Evolutionary conservation across 2,113 vertebrate genomes (phyloP).

Genomic region (Colaptes auratus): DNA sequence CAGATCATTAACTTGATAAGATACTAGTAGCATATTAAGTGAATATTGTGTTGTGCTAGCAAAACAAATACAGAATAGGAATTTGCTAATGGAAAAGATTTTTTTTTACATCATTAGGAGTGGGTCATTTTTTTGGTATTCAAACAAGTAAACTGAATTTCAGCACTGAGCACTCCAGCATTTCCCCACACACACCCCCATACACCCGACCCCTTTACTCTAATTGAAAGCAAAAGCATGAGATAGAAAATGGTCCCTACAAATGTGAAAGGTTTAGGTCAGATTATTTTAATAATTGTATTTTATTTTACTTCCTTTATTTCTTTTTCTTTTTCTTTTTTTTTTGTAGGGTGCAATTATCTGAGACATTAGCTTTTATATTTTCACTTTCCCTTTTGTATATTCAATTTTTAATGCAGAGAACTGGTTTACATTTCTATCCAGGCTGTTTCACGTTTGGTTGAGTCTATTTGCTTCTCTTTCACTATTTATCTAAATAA

Average conservation of each 20-base stretch:
- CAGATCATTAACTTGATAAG: slow-evolving; percentile 76
- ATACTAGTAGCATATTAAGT: slow-evolving; percentile 61
- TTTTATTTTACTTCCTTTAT: too few species aligned
- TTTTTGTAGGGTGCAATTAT: slow-evolving; percentile 3
- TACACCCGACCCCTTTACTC: background rate
- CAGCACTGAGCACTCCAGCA: slow-evolving; percentile 9
- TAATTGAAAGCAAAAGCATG: slow-evolving; percentile 59
- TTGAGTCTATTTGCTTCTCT: background rate
- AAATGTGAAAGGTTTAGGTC: background rate
- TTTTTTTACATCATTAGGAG: slow-evolving; percentile 66
- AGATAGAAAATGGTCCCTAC: background rate
- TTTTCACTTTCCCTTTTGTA: slow-evolving; percentile 1
- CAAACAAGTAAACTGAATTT: slow-evolving; percentile 67
- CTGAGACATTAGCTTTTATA: slow-evolving; percentile 14
- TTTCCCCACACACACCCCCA: background rate
- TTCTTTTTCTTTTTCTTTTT: too few species aligned
- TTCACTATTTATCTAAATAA: slow-evolving; percentile 24
- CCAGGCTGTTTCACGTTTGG: background rate
- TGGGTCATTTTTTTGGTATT: slow-evolving; percentile 72
- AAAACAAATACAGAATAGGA: slow-evolving; percentile 49
- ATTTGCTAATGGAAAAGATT: slow-evolving; percentile 54
- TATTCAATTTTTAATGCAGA: background rate
- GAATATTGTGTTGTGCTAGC: slow-evolving; percentile 55
- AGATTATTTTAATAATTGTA: slow-evolving; percentile 15
- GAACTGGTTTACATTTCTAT: background rate